Percentiles rank a stretch among this genome's conserved stretches.
Evolutionary conservation across 2,797 vertebrate genomes (phyloP).

Genomic region (Thunnus albacares): DNA sequence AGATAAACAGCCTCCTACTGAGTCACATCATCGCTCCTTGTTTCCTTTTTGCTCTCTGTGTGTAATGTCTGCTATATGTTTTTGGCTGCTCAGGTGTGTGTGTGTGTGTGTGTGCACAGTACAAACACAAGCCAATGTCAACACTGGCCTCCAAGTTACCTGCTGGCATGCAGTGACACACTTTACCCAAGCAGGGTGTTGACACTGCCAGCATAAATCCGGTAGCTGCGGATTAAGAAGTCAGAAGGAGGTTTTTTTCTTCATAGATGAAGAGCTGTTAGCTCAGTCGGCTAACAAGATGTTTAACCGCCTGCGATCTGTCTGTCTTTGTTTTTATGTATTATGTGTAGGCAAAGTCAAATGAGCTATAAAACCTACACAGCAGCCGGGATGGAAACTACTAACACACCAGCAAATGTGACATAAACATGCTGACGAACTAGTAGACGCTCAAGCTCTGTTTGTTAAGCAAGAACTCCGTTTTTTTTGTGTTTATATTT

Average conservation of each 20-base stretch:
- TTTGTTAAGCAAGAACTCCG: neutral
- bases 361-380: neutral
- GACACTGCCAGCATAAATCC: conserved; percentile 30
- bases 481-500: too few relatives aligned
- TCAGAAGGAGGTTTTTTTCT: neutral
- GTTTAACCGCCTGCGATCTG: neutral
- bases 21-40: conserved; percentile 30
- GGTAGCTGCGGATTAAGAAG: conserved; percentile 6
- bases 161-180: conserved; percentile 39
- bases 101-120: conserved; percentile 40
- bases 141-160: conserved; percentile 31
- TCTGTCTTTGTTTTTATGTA: neutral
- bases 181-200: conserved; percentile 38
- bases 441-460: neutral
- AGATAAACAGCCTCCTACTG: neutral
- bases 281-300: neutral
- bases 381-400: neutral
- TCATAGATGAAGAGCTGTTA: neutral
- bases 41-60: conserved; percentile 35
- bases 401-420: neutral
- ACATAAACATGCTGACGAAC: neutral
- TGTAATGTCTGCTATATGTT: conserved; percentile 23
- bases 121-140: conserved; percentile 40
- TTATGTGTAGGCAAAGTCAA: neutral
- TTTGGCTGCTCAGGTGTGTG: conserved; percentile 42